These are phyloP conservation scores for Morelia viridis DNA, from an alignment of 2,797 vertebrate genomes.

Conservation along the genomic window DNA sequence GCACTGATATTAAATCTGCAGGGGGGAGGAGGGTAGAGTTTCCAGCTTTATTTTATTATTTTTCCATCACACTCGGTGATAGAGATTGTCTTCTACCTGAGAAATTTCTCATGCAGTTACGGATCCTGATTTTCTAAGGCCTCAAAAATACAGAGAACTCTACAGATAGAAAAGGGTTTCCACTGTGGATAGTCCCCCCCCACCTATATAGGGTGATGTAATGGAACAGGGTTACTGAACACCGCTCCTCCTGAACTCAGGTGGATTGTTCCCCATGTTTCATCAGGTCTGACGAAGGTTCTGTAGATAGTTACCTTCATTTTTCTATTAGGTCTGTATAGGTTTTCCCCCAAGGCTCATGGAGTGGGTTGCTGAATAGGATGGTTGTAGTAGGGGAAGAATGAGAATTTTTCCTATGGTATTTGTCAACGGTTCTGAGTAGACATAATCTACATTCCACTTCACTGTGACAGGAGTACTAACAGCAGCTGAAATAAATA, in stretches of 20 bases:
- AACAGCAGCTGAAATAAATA: slow-evolving; percentile 39
- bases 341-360: no score
- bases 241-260: background rate
- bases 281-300: background rate
- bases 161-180: background rate
- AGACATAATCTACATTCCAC: slow-evolving; percentile 43
- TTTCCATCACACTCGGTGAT: background rate
- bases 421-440: slow-evolving; percentile 41
- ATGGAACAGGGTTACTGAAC: background rate
- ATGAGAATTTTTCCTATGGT: slow-evolving; percentile 16
- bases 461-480: slow-evolving; percentile 45
- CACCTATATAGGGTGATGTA: background rate
- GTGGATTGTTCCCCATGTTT: background rate
- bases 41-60: no score
- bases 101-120: background rate
- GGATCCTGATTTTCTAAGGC: background rate
- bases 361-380: background rate
- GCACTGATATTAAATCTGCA: no score
- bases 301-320: background rate
- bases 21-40: no score
- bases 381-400: background rate
- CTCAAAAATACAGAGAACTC: background rate
- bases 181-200: background rate
- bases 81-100: background rate
- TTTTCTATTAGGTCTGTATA: background rate